Evolutionary conservation across 2,888 invertebrate species (phyloP).

Genomic region (Eupithecia abbreviata): DNA sequence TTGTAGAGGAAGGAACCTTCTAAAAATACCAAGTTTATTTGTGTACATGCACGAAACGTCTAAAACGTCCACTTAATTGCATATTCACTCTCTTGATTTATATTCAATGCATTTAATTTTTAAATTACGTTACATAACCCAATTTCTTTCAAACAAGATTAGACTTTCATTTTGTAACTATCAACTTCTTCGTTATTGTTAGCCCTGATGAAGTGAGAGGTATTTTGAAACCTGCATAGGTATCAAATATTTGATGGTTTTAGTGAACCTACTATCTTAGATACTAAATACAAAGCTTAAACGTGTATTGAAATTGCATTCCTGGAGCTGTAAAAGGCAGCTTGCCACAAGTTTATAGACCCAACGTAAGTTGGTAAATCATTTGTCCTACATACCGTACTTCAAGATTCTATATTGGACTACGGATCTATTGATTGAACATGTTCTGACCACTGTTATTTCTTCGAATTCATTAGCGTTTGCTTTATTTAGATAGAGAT

Average conservation of each 20-base stretch:
- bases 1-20: neutral
- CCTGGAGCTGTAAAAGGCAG: slow-evolving; percentile 58
- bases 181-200: slow-evolving; percentile 39
- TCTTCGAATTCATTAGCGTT: slow-evolving; percentile 32
- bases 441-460: slow-evolving; percentile 31
- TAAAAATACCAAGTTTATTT: neutral
- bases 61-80: slow-evolving; percentile 6
- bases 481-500: slow-evolving; percentile 31
- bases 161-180: slow-evolving; percentile 34
- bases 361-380: slow-evolving; percentile 38
- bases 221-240: slow-evolving; percentile 43
- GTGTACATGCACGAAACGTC: neutral
- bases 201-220: slow-evolving; percentile 70
- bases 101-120: slow-evolving; percentile 23
- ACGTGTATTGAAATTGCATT: slow-evolving; percentile 63
- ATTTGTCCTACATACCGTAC: slow-evolving; percentile 37
- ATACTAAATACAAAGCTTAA: slow-evolving; percentile 34
- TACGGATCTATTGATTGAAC: slow-evolving; percentile 25
- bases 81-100: slow-evolving; percentile 23
- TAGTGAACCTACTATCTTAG: slow-evolving; percentile 3
- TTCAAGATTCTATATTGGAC: slow-evolving; percentile 35
- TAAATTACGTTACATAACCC: slow-evolving; percentile 35
- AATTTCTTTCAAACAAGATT: slow-evolving; percentile 37
- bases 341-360: slow-evolving; percentile 54
- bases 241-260: slow-evolving; percentile 55